Evolutionary conservation across 2,113 vertebrate species (phyloP).

Genomic region (Isichthys henryi): DNA sequence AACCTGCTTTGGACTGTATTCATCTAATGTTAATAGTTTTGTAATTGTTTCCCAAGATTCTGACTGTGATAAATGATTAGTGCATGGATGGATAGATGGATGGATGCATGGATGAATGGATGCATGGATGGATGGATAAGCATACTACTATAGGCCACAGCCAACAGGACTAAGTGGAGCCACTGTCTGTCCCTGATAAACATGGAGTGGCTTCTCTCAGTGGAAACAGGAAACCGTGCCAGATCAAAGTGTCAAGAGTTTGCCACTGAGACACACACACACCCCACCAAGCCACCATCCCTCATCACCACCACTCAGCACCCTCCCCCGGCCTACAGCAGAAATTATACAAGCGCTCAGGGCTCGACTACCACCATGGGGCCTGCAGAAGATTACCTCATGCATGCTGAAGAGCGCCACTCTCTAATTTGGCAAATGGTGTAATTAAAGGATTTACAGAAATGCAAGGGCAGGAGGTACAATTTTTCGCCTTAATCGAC

Average conservation of each 20-base stretch:
- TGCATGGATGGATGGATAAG: neutral
- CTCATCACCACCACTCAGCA: neutral
- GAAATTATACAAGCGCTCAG: neutral
- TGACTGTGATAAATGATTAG: neutral
- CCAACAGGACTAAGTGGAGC: neutral
- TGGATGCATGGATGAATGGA: neutral
- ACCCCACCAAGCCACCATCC: neutral
- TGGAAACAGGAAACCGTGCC: neutral
- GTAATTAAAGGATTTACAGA: conserved; percentile 18
- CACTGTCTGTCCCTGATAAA: neutral
- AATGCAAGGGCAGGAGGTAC: conserved; percentile 11
- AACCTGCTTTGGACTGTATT: neutral
- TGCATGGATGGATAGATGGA: neutral
- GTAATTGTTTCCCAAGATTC: neutral
- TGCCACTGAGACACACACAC: neutral
- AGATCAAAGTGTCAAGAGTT: conserved; percentile 17
- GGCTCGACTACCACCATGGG: neutral
- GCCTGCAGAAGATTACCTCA: conserved; percentile 3
- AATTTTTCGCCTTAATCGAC: conserved; percentile 13
- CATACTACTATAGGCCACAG: neutral
- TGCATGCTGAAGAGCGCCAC: neutral
- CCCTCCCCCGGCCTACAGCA: neutral
- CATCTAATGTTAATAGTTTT: neutral
- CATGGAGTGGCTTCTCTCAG: conserved; percentile 9
- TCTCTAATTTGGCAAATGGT: conserved; percentile 16